These are phyloP conservation scores for Pangasius larnaudii DNA, from an alignment of 2,797 vertebrate genomes.

Conservation along the genomic window DNA sequence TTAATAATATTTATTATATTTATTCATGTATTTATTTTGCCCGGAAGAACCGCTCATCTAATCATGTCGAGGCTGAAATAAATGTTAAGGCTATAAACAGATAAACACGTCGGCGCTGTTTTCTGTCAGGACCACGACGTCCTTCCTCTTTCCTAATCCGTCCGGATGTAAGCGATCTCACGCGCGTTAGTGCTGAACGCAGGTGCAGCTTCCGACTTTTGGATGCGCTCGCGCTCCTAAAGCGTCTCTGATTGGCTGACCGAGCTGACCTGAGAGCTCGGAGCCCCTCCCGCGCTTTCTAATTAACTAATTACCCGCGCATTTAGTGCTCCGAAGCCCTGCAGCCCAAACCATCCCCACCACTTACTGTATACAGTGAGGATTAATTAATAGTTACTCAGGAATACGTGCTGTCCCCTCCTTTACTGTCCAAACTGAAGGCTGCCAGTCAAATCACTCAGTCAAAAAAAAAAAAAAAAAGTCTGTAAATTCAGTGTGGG, in stretches of 20 bases:
- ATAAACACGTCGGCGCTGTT: background rate
- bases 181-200: slow-evolving; percentile 27
- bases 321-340: slow-evolving; percentile 44
- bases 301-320: slow-evolving; percentile 61
- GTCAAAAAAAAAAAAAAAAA: too few species aligned
- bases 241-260: slow-evolving; percentile 36
- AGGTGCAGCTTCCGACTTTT: slow-evolving; percentile 57
- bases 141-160: background rate
- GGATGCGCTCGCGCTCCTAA: slow-evolving; percentile 49
- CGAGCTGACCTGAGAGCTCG: slow-evolving; percentile 48
- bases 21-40: background rate
- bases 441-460: background rate
- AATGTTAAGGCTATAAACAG: background rate
- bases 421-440: background rate
- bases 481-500: background rate
- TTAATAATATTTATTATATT: background rate
- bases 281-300: slow-evolving; percentile 49
- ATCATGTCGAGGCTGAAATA: slow-evolving; percentile 17
- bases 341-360: slow-evolving; percentile 12
- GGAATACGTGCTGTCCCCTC: background rate
- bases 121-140: background rate
- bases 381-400: slow-evolving; percentile 16
- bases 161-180: background rate
- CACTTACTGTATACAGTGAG: background rate
- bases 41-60: background rate